Evolutionary conservation across 2,888 invertebrate genomes (phyloP).

Genomic region (Mallateleia sp.): DNA sequence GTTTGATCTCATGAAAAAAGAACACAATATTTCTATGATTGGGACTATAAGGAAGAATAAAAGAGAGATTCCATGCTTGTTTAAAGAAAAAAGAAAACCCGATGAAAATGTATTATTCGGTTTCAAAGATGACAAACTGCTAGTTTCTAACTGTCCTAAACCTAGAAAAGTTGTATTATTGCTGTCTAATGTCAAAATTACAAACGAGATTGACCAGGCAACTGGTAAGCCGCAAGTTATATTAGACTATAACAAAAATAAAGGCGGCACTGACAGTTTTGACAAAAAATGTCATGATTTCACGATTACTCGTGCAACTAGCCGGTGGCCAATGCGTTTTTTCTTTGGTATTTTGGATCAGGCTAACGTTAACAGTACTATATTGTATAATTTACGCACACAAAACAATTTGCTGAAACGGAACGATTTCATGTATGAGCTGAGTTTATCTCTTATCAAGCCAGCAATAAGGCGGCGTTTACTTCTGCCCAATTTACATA

Average conservation of each 20-base stretch:
- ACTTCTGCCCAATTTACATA: too few species aligned
- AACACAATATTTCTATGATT: conserved; percentile 73
- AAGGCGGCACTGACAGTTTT: conserved; percentile 78
- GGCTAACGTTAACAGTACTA: too few species aligned
- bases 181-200: conserved; percentile 63
- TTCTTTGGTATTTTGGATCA: too few species aligned
- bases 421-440: too few species aligned
- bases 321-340: too few species aligned
- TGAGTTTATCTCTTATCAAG: too few species aligned
- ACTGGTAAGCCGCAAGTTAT: conserved; percentile 76
- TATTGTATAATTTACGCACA: too few species aligned
- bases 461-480: too few species aligned
- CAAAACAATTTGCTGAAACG: too few species aligned
- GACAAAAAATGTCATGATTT: conserved; percentile 80
- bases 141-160: conserved; percentile 70
- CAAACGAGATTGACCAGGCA: conserved; percentile 52
- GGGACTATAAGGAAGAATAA: conserved; percentile 79
- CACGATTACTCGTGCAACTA: too few species aligned
- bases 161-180: conserved; percentile 71
- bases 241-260: conserved; percentile 78
- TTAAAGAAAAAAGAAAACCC: conserved; percentile 38
- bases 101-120: conserved; percentile 41
- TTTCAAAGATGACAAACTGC: conserved; percentile 54
- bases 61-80: conserved; percentile 71
- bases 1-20: conserved; percentile 62